A percentile compares a stretch with the other conserved stretches of the same genome.
Evolutionary conservation across 2,797 vertebrate genomes (phyloP).

Genomic region (Oreochromis grahami): DNA sequence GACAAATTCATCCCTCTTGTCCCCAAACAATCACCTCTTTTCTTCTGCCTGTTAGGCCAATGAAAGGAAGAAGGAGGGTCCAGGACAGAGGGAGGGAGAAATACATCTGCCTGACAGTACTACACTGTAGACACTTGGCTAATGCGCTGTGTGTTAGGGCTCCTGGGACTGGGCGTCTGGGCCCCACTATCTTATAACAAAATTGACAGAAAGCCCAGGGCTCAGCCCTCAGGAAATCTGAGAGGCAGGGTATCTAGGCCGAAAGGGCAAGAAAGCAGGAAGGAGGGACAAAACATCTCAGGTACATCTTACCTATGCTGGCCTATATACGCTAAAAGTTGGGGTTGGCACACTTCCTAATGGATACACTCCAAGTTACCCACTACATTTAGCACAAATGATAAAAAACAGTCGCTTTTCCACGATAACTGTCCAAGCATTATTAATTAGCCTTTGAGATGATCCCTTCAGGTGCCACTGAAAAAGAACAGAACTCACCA

Average conservation of each 20-base stretch:
- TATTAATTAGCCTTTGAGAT: not conserved
- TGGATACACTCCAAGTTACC: not conserved
- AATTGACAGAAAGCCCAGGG: constrained; percentile 70
- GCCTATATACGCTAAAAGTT: constrained; percentile 6
- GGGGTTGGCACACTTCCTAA: not conserved
- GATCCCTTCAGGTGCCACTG: not conserved
- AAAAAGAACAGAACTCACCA: not conserved
- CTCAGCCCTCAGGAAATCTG: constrained; percentile 72
- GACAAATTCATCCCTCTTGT: constrained; percentile 78
- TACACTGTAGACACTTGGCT: constrained; percentile 45
- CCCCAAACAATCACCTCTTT: constrained; percentile 75
- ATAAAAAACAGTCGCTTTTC: not conserved
- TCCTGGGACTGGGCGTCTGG: constrained; percentile 73
- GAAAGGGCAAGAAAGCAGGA: constrained; percentile 30
- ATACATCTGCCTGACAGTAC: constrained; percentile 54
- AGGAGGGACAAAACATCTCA: constrained; percentile 47
- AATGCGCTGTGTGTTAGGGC: constrained; percentile 62
- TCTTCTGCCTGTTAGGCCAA: constrained; percentile 59
- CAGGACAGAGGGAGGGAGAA: constrained; percentile 29
- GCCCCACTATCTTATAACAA: constrained; percentile 74
- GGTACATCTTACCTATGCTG: constrained; percentile 37
- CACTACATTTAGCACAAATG: not conserved
- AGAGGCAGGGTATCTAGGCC: constrained; percentile 70
- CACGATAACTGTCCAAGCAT: not conserved
- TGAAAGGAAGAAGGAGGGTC: constrained; percentile 58